phyloP scores from a whole-genome alignment of 2,113 vertebrate species.

The Phrynosoma platyrhinos region DNA sequence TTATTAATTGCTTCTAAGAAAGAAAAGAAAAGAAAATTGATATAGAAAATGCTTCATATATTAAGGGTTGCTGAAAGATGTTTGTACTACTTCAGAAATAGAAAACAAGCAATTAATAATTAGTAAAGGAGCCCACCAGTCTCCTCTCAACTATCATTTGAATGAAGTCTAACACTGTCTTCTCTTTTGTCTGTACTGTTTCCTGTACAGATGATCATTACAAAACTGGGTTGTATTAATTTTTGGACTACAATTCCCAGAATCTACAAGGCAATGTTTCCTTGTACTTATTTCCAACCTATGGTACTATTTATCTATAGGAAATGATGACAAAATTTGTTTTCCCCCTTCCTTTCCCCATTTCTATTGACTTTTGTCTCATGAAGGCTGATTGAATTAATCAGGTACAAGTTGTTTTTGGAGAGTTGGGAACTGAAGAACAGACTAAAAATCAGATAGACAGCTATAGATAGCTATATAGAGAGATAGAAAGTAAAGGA shows the following conservation, averaged over 20 bases:
- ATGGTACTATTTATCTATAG: too few relatives aligned
- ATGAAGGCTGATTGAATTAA: background rate
- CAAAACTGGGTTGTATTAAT: too few relatives aligned
- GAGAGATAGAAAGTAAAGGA: too few relatives aligned
- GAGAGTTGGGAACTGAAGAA: too few relatives aligned
- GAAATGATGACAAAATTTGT: background rate
- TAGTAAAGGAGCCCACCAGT: background rate
- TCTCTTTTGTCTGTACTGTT: background rate
- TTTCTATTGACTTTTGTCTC: background rate
- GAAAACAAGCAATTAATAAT: background rate
- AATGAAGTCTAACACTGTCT: background rate
- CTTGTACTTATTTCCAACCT: too few relatives aligned
- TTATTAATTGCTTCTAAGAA: background rate
- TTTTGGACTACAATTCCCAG: too few relatives aligned
- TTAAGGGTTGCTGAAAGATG: conserved; percentile 17
- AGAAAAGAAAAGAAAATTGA: too few relatives aligned
- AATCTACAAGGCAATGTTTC: background rate
- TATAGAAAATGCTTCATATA: background rate
- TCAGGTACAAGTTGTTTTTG: too few relatives aligned
- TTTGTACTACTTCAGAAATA: conserved; percentile 6
- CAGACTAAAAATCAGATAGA: too few relatives aligned
- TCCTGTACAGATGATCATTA: background rate
- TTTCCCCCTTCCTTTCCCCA: background rate
- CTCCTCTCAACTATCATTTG: too few relatives aligned
- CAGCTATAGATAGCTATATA: too few relatives aligned